Evolutionary conservation across 2,113 vertebrate species (phyloP), one percentile per base, ranked within the genome.

Genomic region (Ovibos moschatus): DNA sequence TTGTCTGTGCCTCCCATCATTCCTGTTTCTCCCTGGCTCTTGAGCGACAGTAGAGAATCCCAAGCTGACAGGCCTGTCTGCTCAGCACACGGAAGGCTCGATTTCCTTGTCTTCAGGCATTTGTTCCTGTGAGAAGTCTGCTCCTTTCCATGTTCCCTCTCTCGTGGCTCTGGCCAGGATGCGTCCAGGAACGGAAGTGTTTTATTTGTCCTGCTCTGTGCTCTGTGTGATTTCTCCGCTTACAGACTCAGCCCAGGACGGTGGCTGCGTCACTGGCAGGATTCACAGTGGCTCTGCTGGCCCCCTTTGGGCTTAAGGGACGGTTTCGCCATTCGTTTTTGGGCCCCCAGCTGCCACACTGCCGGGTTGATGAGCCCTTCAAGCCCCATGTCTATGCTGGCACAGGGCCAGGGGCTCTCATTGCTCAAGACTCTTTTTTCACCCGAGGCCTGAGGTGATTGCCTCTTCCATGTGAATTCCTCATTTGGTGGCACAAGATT

Each of bases 51-150:
- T 33, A 4, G 40, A n/a, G 45, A 87, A 92, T 76, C 93, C 95
- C 10, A 36, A n/a, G 45, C 64, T 93, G 94, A 94, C 90, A 60
- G 94, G 89, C 92, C 93, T 92, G 93, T 96, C 94, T 78, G 57
- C 89, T 95, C 62, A 47, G 84, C 60, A 60, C 74, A 50, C n/a
- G 23, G 87, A 94, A 82, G 89, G 87, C 47, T 19, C 7, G 53
- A 50, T 89, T 85, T 51, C 25, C 3, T 82, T 67, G 53, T 74
- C 93, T 71, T 96, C 55, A 12, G 50, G 92, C 87, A 51, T 87
- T 94, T 58, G 0, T 85, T 90, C 55, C 6, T 51, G 87, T 36
- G 58, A 97, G 95, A 88, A 55, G 94, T 50, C 76, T 87, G 21
- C 85, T 93, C 57, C 67, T 91, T 94, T 89, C 60, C 53, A 27